Evolutionary conservation across 1,140 invertebrate genomes (phyloP).

Genomic region (Telenomus remus): DNA sequence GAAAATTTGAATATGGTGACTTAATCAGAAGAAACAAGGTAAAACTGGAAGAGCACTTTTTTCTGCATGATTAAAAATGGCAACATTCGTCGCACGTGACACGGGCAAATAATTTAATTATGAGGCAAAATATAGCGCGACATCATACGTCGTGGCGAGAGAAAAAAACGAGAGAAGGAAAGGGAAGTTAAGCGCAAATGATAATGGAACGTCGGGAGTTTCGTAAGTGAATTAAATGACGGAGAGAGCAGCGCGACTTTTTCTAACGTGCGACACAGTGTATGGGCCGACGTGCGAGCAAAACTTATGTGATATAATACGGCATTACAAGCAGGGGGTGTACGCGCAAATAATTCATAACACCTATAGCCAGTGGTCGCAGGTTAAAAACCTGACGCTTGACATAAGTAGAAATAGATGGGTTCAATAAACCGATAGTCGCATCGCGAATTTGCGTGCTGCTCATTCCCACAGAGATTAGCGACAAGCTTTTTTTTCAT

Average conservation of each 20-base stretch:
- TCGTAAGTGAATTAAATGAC: constrained; percentile 45
- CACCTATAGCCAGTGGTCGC: constrained; percentile 33
- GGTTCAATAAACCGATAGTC: constrained; percentile 43
- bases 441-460: constrained; percentile 21
- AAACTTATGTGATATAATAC: constrained; percentile 44
- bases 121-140: constrained; percentile 14
- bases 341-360: constrained; percentile 46
- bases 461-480: constrained; percentile 6
- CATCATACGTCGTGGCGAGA: constrained; percentile 7
- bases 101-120: constrained; percentile 26
- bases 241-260: constrained; percentile 35
- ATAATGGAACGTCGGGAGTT: constrained; percentile 43
- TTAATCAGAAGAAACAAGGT: not conserved
- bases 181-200: constrained; percentile 25
- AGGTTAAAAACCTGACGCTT: constrained; percentile 27
- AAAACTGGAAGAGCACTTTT: no score
- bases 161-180: constrained; percentile 1
- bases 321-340: constrained; percentile 9
- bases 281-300: not conserved
- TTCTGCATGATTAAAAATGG: constrained; percentile 13
- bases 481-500: not conserved
- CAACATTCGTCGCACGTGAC: constrained; percentile 5
- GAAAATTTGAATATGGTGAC: not conserved
- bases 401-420: constrained; percentile 43
- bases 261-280: constrained; percentile 31